phyloP scores from a whole-genome alignment of 2,888 invertebrate species.

The Diadromus collaris region DNA sequence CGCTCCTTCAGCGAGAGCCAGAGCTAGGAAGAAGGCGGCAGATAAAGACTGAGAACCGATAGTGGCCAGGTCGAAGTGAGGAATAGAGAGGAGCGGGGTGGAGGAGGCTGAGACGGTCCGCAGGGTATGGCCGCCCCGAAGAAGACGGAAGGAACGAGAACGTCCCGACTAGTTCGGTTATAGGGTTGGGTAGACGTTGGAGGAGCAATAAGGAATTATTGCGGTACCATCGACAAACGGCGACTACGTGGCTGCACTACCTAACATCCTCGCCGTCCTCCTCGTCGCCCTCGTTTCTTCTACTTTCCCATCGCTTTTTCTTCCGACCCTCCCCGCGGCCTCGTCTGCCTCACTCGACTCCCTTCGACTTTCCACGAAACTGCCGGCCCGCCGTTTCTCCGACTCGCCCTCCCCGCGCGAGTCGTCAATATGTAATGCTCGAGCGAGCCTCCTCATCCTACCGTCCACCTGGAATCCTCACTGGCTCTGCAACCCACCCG shows the following conservation, averaged over 20 bases:
- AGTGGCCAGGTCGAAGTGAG: constrained; percentile 36
- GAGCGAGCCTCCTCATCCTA: constrained; percentile 37
- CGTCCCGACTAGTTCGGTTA: constrained; percentile 65
- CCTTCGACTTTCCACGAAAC: constrained; percentile 64
- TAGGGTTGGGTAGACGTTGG: constrained; percentile 70
- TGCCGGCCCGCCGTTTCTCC: constrained; percentile 61
- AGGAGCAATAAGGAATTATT: constrained; percentile 80
- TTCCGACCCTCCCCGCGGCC: constrained; percentile 52
- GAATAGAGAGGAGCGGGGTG: constrained; percentile 41
- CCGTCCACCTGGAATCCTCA: constrained; percentile 24
- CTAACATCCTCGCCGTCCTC: constrained; percentile 70
- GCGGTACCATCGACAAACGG: constrained; percentile 80
- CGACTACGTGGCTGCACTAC: constrained; percentile 79
- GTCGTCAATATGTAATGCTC: constrained; percentile 66
- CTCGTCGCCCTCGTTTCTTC: constrained; percentile 50
- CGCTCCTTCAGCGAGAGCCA: constrained; percentile 56
- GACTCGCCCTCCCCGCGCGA: constrained; percentile 35
- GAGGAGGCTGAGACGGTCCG: constrained; percentile 55
- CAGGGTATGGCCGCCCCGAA: constrained; percentile 55
- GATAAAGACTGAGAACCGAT: constrained; percentile 36
- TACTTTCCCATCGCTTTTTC: constrained; percentile 51
- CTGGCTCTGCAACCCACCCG: constrained; percentile 31
- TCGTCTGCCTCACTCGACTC: constrained; percentile 61
- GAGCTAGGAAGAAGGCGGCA: constrained; percentile 60
- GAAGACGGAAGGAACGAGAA: constrained; percentile 64